phyloP scores from a whole-genome alignment of 2,797 vertebrate genomes.

The Anabacerthia variegaticeps region DNA sequence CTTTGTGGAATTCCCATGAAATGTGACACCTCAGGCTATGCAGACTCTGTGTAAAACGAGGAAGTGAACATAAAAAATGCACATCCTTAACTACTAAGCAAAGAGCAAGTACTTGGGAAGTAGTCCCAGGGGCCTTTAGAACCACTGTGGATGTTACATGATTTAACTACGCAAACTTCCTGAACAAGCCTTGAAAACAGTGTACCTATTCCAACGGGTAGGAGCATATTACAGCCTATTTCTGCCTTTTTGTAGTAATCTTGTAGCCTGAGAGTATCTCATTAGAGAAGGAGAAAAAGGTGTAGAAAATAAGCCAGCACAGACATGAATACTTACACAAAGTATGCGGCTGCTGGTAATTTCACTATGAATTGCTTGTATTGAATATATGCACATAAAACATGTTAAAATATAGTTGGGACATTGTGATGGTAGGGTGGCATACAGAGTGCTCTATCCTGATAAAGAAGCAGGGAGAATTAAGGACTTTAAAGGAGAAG shows the following conservation, averaged over 20 bases:
- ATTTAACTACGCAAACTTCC: background rate
- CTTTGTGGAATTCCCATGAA: constrained; percentile 59
- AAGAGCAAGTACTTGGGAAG: constrained; percentile 16
- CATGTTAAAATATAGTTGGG: background rate
- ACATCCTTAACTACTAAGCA: constrained; percentile 29
- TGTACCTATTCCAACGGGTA: background rate
- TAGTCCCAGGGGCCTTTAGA: background rate
- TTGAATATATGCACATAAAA: background rate
- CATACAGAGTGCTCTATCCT: background rate
- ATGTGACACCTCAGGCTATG: constrained; percentile 16
- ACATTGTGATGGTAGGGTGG: background rate
- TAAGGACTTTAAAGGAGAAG: background rate
- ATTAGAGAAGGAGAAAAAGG: background rate
- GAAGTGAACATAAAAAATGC: constrained; percentile 33
- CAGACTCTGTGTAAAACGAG: background rate
- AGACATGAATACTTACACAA: background rate
- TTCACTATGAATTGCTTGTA: background rate
- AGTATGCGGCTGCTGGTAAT: fast-evolving
- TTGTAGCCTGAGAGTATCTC: background rate
- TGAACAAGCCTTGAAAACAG: background rate
- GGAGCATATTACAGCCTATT: background rate
- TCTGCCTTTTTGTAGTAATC: background rate
- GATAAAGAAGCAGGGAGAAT: background rate
- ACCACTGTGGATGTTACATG: background rate
- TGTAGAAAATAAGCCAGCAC: background rate